These are phyloP conservation scores for Beaufortia kweichowensis DNA, from an alignment of 2,113 vertebrate species.

Conservation along the genomic window DNA sequence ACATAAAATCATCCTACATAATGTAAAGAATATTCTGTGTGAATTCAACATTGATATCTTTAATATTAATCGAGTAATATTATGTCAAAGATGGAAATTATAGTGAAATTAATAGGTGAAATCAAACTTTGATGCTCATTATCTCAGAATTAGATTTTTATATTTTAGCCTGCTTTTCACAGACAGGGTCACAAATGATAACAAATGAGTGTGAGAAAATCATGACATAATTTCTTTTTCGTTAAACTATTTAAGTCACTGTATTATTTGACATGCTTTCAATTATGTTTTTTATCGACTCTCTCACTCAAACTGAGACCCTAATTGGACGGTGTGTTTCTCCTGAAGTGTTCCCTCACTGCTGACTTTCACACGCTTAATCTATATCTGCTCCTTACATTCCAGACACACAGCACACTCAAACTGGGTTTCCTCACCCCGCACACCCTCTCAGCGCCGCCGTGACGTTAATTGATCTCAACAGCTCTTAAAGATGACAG, in stretches of 20 bases:
- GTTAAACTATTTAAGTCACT: background rate
- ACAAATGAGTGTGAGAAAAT: too few species aligned
- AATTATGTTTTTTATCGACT: constrained; percentile 21
- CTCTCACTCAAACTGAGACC: background rate
- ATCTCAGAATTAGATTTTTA: too few species aligned
- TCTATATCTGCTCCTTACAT: constrained; percentile 39
- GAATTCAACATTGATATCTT: too few species aligned
- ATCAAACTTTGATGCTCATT: too few species aligned
- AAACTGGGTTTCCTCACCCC: constrained; percentile 26
- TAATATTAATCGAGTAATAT: too few species aligned
- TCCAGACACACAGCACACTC: constrained; percentile 24
- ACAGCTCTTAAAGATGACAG: constrained; percentile 53
- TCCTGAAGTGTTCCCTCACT: constrained; percentile 32
- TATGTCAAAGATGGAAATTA: too few species aligned
- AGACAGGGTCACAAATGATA: too few species aligned
- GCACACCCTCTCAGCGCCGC: constrained; percentile 12
- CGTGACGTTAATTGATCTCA: constrained; percentile 52
- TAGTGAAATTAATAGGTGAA: too few species aligned
- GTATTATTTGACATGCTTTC: constrained; percentile 7
- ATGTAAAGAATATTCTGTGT: too few species aligned
- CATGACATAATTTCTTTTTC: too few species aligned
- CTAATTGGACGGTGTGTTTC: constrained; percentile 20
- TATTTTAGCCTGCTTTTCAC: too few species aligned
- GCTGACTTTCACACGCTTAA: constrained; percentile 41
- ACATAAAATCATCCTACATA: too few species aligned